Conservation (phyloP, 64 coral and sea anemone species). For the Cladopsammia gracilis region DNA sequence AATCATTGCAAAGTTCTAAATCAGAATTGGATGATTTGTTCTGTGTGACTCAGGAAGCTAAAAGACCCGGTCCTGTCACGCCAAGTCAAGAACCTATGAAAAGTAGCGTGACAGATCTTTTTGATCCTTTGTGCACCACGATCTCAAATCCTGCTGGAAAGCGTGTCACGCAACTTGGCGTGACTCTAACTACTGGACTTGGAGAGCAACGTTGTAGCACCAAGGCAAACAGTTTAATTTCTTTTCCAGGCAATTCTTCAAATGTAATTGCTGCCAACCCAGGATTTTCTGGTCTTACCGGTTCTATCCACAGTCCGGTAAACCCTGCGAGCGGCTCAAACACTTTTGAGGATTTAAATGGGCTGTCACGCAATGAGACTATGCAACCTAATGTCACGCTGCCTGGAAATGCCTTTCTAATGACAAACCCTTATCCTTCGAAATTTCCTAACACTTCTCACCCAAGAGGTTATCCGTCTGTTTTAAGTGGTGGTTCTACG, state of each 20-base stretch:
- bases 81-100: neutral
- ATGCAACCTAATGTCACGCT: neutral
- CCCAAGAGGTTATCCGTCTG: neutral
- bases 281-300: neutral
- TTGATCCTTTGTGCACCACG: constrained; percentile 2
- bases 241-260: neutral
- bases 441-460: neutral
- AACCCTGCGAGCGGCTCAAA: neutral
- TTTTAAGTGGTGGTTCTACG: constrained; percentile 1
- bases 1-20: neutral
- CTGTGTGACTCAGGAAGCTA: neutral
- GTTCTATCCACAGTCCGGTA: neutral
- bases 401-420: neutral
- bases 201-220: neutral
- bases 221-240: neutral
- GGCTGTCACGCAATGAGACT: constrained; percentile 2
- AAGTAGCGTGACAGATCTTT: constrained; percentile 11
- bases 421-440: neutral
- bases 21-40: constrained; percentile 36
- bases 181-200: neutral
- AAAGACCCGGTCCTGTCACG: neutral
- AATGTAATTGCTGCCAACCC: neutral
- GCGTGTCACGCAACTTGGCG: neutral
- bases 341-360: neutral
- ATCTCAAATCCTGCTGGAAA: neutral